Conservation (phyloP, 2,113 vertebrate species). For the Semicossyphus pulcher region DNA sequence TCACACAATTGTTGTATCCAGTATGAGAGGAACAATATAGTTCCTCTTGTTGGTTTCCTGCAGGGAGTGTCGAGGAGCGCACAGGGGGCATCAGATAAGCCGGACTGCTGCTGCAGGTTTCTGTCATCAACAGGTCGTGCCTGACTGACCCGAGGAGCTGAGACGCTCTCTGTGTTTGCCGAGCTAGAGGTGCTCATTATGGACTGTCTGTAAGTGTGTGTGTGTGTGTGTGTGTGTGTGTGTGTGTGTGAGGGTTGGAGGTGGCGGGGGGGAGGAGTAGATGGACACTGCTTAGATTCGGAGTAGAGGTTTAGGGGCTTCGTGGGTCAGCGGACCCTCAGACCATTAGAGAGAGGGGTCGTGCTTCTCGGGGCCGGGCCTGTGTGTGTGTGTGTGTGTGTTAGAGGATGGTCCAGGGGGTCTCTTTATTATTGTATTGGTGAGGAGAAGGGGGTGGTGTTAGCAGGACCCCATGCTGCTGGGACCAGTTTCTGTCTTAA, state of each 20-base stretch:
- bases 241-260: constrained; percentile 10
- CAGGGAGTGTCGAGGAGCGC: background rate
- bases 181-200: constrained; percentile 62
- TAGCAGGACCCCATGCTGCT: constrained; percentile 65
- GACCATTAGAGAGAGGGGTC: constrained; percentile 60
- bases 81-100: constrained; percentile 61
- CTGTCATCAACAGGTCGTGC: constrained; percentile 65
- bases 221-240: constrained; percentile 24
- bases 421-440: constrained; percentile 61
- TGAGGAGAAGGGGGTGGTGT: constrained; percentile 34
- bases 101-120: constrained; percentile 37
- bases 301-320: constrained; percentile 58
- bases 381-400: constrained; percentile 23
- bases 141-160: constrained; percentile 54
- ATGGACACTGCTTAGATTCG: constrained; percentile 42
- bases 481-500: constrained; percentile 60
- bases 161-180: constrained; percentile 51
- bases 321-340: constrained; percentile 70
- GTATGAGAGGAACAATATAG: background rate
- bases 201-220: background rate
- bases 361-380: constrained; percentile 29
- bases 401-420: constrained; percentile 42
- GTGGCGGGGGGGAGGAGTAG: constrained; percentile 24
- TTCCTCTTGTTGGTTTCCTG: background rate
- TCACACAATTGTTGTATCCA: background rate